Base-by-base conservation (phyloP, 2,113 vertebrate genomes). In the Prochilodus magdalenae region DNA sequence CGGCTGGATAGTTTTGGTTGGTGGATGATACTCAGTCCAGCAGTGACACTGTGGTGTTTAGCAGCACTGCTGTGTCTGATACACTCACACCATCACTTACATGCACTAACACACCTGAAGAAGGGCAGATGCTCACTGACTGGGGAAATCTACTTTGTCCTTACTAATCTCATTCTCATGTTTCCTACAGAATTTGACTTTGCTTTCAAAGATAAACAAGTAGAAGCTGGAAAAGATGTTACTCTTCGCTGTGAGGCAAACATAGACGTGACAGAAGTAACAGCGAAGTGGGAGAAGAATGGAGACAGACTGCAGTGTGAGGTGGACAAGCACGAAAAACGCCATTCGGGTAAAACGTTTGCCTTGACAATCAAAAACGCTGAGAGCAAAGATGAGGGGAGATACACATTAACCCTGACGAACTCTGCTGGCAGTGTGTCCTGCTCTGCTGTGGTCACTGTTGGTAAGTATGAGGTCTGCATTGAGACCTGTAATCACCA, bases 171-270 rank as follows among this genome's bases (percentile, higher is more conserved):
- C 3, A 24, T 71, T 5, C 13, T 3, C 49, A 13, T 53, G 40
- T 53, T 27, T 26, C 49, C 14, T 40, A 75, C 0, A 75, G 80
- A 75, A 60, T 82, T 82, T 51, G 4, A 0, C 30, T 40, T 16
- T 55, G n/a, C 47, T 59, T 44, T 75, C 29, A 47, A 18, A 16
- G 6, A 66, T 11, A 27, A 55, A 36, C 0, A 47, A 18, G 65
- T 60, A 6, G 6, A 5, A 24, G 0, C 0, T 1, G 65, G 65
- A 49, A 0, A 30, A 13, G 1, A 22, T 20, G 0, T 82, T n/a
- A 29, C 3, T 7, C 72, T 82, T 18, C 5, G 1, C 11, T 82
- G 80, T 59, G 7, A 76, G 33, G 60, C 53, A 51, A 82, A 74
- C 51, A 69, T 44, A 60, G 33, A n/a, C n/a, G n/a, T n/a, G n/a